A percentile compares a stretch with the other conserved stretches of the same genome.
Conservation (phyloP, 1,140 invertebrate genomes). For the Stenopsyche tienmushanensis region DNA sequence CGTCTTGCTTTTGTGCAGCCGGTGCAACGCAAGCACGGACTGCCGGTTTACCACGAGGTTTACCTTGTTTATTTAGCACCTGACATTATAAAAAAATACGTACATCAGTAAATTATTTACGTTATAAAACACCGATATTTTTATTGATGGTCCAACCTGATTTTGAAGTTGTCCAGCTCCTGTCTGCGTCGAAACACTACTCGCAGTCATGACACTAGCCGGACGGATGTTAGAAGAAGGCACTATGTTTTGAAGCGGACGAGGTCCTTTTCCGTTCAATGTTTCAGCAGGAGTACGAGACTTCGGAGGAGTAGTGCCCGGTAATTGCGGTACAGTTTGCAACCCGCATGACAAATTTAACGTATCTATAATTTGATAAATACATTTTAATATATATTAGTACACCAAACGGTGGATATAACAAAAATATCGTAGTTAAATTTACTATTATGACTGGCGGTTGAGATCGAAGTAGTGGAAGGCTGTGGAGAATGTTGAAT, state of each 20-base stretch:
- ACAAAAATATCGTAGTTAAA: no score
- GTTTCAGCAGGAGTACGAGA: constrained; percentile 56
- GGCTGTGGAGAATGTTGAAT: constrained; percentile 81
- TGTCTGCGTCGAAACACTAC: constrained; percentile 77
- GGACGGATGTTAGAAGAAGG: constrained; percentile 70
- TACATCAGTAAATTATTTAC: no score
- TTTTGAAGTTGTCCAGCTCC: constrained; percentile 62
- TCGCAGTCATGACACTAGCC: constrained; percentile 45
- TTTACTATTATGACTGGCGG: constrained; percentile 59
- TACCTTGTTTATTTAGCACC: constrained; percentile 49
- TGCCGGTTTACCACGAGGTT: constrained; percentile 53
- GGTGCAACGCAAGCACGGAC: constrained; percentile 62
- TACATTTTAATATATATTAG: neutral
- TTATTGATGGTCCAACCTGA: constrained; percentile 57
- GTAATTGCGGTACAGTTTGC: constrained; percentile 42
- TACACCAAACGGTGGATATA: no score
- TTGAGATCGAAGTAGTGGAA: constrained; percentile 53
- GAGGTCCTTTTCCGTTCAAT: constrained; percentile 55
- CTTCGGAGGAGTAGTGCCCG: constrained; percentile 55
- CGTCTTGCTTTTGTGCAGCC: constrained; percentile 62
- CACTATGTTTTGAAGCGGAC: constrained; percentile 66
- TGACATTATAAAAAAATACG: constrained; percentile 3
- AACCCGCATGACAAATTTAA: constrained; percentile 58
- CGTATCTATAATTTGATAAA: constrained; percentile 41
- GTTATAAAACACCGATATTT: no score